Conservation (phyloP, 64 coral and sea anemone species). For the Hydrozoanthus tunicans region DNA sequence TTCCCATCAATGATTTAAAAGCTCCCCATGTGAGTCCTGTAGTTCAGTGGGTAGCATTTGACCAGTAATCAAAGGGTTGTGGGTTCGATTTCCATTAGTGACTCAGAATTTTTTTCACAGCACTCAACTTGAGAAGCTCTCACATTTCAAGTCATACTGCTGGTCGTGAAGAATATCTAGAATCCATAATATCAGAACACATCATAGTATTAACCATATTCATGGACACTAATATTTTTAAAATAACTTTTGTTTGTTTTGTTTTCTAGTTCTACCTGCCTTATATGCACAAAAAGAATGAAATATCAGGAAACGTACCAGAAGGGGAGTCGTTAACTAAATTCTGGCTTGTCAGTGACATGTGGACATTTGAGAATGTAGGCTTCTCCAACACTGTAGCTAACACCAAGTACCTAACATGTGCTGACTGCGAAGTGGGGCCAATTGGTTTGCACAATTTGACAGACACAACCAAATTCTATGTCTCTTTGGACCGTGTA, state of each 20-base stretch:
- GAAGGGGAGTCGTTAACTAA: constrained; percentile 70
- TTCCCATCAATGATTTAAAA: too few relatives aligned
- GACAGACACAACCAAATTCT: constrained; percentile 78
- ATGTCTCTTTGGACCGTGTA: constrained; percentile 81
- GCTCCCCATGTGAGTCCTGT: too few relatives aligned
- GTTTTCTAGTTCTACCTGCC: constrained; percentile 69
- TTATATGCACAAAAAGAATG: constrained; percentile 83
- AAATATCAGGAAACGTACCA: constrained; percentile 61
- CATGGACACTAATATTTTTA: too few relatives aligned
- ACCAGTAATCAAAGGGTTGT: too few relatives aligned
- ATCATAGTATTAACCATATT: too few relatives aligned
- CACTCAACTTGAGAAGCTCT: too few relatives aligned
- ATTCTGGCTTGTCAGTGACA: constrained; percentile 88
- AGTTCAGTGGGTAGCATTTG: too few relatives aligned
- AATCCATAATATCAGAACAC: too few relatives aligned
- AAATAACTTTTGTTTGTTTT: neutral
- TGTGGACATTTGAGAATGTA: constrained; percentile 99
- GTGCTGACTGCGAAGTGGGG: constrained; percentile 94
- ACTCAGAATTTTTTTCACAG: too few relatives aligned
- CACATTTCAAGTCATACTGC: too few relatives aligned
- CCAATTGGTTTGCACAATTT: constrained; percentile 92
- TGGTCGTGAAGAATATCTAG: too few relatives aligned
- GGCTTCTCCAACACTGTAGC: constrained; percentile 95
- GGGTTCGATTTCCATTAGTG: too few relatives aligned
- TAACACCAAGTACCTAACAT: constrained; percentile 87